Base-by-base conservation (phyloP, 2,113 vertebrate genomes). In the Pseudonaja textilis region DNA sequence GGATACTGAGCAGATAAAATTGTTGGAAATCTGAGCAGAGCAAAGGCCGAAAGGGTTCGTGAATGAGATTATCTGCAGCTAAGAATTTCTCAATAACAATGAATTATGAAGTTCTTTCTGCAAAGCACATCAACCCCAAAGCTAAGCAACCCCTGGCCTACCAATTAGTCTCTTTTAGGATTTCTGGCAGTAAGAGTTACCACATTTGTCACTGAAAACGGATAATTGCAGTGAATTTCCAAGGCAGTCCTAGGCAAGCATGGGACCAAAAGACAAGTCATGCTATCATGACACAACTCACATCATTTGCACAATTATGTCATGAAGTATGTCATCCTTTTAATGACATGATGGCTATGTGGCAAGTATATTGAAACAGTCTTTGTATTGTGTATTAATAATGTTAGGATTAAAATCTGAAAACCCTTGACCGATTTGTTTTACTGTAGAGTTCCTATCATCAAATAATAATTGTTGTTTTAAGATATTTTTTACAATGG, bases 71-170 rank as follows among this genome's bases (percentile, higher is more conserved):
- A 74, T 74, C 25, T 85, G 22, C 54, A 89, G 34, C 29, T 85
- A 50, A 92, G 34, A 29, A 85, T 89, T 25, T 14, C 7, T 25
- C 42, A 56, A 4, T 50, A 85, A 64, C 26, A 57, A 39, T 85
- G 42, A 92, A 22, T 85, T n/a, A 45, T 55, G 56, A 45, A n/a
- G 18, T 59, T 89, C 92, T 92, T 92, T 85, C 59, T 61, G 29
- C 23, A 55, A 85, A 55, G 89, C 88, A 59, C 87, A 69, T 10
- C 57, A 54, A 10, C 2, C 69, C 69, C 34, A 81, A 39, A 34
- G 34, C 39, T 81, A 7, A 42, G 18, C 34, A 39, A 81, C 34
- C 34, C 20, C 20, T 42, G 74, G 34, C n/a, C 69, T 74, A 34
- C 34, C 22, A 22, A 22, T 39, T 22, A 7, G 7, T 81, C 34